Base-by-base conservation (phyloP, 2,797 vertebrate species). In the Tokudaia tokunoshimensis region DNA sequence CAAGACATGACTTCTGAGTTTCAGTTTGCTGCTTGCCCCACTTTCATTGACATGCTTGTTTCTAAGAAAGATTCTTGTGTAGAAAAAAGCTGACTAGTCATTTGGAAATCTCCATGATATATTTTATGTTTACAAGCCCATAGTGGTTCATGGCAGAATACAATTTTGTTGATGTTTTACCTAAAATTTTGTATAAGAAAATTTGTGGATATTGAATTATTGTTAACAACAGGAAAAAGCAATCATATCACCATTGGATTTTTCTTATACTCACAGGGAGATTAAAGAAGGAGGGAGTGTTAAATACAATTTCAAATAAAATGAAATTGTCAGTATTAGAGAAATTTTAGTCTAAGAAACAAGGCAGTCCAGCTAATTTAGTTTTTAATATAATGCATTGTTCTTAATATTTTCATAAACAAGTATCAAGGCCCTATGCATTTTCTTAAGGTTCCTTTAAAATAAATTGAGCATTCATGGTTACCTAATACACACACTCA, bases 101-200 rank as follows among this genome's bases (percentile, higher is more conserved):
- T 65, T 47, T 84, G 82, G 19, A 84, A 57, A 59, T 75, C 52
- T n/a, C 34, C 34, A 89, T 12, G 3, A 17, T 76, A 7, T 72
- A 9, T 79, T 80, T 89, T 89, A 20, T 74, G 20, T 47, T 11
- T 4, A 52, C 13, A 94, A 67, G 31, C 19, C 20, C 9, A 70
- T 55, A 52, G 41, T 1, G 76, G 7, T 91, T 85, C n/a, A 85
- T 6, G 37, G 3, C 3, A 63, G 0, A 52, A 14, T 78, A n/a
- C 63, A 4, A 57, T 88, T 93, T 80, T 86, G 90, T 88, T 83
- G 82, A 88, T 12, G 0, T 86, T 82, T 92, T 72, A 65, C n/a
- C 81, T 75, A 22, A 87, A 80, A 84, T n/a, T 78, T 78, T 84
- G 15, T 89, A 4, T 80, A 93, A 63, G 3, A 90, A 86, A 47